Percentiles rank a stretch among this genome's conserved stretches.
These are phyloP conservation scores for Galbula dea DNA, from an alignment of 2,113 vertebrate genomes.

Conservation along the genomic window DNA sequence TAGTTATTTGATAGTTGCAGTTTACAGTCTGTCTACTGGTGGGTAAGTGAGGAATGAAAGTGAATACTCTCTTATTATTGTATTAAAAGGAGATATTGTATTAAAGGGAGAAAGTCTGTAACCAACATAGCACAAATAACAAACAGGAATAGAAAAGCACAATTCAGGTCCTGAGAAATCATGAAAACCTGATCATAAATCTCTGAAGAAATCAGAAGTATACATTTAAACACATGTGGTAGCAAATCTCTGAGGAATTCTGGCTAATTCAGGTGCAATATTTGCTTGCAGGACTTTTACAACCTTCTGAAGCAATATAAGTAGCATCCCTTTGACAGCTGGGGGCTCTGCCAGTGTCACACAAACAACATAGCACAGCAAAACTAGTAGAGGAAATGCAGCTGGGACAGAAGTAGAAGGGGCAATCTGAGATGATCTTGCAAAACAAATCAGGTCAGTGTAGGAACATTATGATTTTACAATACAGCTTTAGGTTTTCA, in stretches of 20 bases:
- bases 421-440: neutral
- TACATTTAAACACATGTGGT: neutral
- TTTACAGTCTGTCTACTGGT: neutral
- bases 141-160: neutral
- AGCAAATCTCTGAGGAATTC: neutral
- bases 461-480: neutral
- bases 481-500: neutral
- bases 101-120: too few species aligned
- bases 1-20: too few species aligned
- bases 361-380: neutral
- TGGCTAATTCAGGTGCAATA: neutral
- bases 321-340: constrained; percentile 1
- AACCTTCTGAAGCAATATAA: neutral
- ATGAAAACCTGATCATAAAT: neutral
- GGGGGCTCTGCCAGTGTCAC: neutral
- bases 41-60: neutral
- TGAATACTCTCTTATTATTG: neutral
- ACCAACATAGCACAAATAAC: neutral
- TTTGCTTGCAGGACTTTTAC: neutral
- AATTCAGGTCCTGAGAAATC: neutral
- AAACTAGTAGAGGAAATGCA: neutral
- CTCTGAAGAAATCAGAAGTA: neutral
- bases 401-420: neutral
- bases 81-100: neutral
- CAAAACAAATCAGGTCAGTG: neutral